Evolutionary conservation across 2,888 invertebrate genomes (phyloP).

Genomic region (Oxystoma pomonae): DNA sequence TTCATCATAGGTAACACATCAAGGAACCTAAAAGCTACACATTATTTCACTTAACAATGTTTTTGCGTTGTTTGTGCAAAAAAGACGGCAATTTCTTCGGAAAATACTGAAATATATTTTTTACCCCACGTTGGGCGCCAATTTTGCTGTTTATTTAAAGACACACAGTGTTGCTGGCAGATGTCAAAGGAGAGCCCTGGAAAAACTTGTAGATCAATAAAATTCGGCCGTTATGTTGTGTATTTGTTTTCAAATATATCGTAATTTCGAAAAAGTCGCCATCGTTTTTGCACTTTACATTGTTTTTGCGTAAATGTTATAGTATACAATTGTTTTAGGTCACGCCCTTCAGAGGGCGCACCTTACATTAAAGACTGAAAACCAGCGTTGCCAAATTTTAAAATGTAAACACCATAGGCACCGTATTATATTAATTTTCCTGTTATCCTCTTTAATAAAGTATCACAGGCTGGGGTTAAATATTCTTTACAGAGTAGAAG

Average conservation of each 20-base stretch:
- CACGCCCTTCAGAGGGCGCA: neutral
- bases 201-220: too few species aligned
- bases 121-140: too few species aligned
- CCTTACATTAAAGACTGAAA: neutral
- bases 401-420: too few species aligned
- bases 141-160: too few species aligned
- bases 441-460: neutral
- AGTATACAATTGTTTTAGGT: conserved; percentile 20
- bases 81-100: neutral
- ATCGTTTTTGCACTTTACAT: conserved; percentile 34
- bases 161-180: too few species aligned
- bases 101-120: too few species aligned
- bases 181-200: too few species aligned
- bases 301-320: conserved; percentile 23
- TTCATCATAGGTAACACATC: conserved; percentile 55
- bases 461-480: neutral
- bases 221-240: too few species aligned
- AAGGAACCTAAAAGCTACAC: conserved; percentile 50
- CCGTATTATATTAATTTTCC: neutral
- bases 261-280: neutral
- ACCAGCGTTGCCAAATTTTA: neutral
- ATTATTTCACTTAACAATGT: conserved; percentile 44
- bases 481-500: too few species aligned
- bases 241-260: too few species aligned
- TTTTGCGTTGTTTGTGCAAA: neutral